These are phyloP conservation scores for Grus americana DNA, from an alignment of 2,113 vertebrate genomes.

Conservation along the genomic window DNA sequence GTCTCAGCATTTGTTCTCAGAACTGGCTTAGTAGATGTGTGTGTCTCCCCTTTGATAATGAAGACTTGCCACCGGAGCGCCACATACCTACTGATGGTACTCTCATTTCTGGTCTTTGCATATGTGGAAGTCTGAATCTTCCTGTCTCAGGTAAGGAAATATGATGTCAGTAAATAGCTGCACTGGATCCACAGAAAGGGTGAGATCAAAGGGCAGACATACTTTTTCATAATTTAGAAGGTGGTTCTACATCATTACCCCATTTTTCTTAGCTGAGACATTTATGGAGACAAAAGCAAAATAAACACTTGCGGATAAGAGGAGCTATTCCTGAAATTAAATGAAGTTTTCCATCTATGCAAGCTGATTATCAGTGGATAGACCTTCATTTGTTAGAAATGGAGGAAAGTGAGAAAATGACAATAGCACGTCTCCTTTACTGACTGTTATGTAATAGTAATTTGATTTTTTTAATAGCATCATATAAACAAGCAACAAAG, in stretches of 20 bases:
- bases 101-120: neutral
- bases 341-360: neutral
- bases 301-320: neutral
- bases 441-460: neutral
- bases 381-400: neutral
- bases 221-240: neutral
- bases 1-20: neutral
- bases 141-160: neutral
- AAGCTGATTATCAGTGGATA: neutral
- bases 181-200: neutral
- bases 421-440: neutral
- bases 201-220: neutral
- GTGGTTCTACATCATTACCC: neutral
- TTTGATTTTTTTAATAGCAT: neutral
- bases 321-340: neutral
- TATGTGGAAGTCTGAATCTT: neutral
- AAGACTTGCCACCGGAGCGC: neutral
- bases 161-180: neutral
- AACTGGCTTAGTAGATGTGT: neutral
- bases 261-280: neutral
- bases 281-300: neutral
- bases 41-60: neutral
- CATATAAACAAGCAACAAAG: neutral
- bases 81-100: neutral
- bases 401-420: neutral